Evolutionary conservation across 2,113 vertebrate genomes (phyloP).

Genomic region (Bambusicola thoracicus): DNA sequence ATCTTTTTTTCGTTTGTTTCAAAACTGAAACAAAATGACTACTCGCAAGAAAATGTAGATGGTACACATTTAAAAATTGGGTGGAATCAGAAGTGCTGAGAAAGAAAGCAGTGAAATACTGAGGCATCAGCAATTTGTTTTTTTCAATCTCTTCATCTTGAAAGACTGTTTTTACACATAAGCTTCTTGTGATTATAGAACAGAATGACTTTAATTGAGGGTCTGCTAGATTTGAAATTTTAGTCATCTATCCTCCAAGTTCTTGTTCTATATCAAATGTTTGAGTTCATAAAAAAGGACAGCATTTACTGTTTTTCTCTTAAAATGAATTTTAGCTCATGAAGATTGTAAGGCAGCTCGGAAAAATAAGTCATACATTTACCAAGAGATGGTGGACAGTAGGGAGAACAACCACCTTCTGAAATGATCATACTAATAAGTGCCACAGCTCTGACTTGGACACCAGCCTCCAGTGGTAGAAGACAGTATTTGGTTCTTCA

Average conservation of each 20-base stretch:
- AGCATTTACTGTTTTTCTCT: neutral
- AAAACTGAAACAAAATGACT: constrained; percentile 15
- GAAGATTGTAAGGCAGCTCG: neutral
- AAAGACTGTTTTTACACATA: neutral
- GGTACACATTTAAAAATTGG: neutral
- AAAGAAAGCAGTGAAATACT: neutral
- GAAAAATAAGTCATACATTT: neutral
- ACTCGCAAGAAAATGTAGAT: neutral
- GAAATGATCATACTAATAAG: neutral
- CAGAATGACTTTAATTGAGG: neutral
- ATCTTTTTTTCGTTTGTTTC: neutral
- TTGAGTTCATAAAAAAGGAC: neutral
- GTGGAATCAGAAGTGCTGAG: neutral
- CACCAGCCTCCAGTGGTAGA: accelerated
- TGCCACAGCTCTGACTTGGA: neutral
- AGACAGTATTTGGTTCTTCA: neutral
- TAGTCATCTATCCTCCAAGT: neutral
- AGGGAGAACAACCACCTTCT: neutral
- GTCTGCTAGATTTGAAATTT: neutral
- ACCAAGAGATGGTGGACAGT: neutral
- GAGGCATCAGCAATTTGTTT: neutral
- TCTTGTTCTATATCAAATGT: neutral
- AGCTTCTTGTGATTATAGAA: neutral
- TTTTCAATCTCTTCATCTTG: neutral
- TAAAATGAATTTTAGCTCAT: neutral